Evolutionary conservation across 2,888 invertebrate genomes (phyloP).

Genomic region (Eledone cirrhosa): DNA sequence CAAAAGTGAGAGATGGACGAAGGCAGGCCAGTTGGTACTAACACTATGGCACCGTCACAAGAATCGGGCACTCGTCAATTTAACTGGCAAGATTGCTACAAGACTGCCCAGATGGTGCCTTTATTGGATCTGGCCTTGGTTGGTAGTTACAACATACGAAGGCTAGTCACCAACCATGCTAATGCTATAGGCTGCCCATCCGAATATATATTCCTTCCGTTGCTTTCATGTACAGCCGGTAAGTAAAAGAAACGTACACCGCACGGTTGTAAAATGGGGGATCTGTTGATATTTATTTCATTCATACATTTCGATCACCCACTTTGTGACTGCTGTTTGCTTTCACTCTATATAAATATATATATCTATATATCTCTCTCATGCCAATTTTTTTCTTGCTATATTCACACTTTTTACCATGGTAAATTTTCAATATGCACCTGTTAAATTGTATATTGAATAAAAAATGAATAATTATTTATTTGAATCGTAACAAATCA

Average conservation of each 20-base stretch:
- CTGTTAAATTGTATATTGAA: too few species aligned
- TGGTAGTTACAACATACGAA: conserved; percentile 35
- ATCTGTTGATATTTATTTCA: neutral
- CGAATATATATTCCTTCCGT: conserved; percentile 38
- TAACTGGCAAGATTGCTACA: conserved; percentile 39
- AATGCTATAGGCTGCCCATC: conserved; percentile 37
- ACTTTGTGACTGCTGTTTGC: neutral
- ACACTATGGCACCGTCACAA: neutral
- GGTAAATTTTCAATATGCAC: too few species aligned
- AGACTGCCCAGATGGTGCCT: conserved; percentile 37
- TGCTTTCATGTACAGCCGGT: conserved; percentile 40
- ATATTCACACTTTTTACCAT: too few species aligned
- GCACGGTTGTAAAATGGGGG: neutral
- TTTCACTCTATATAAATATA: too few species aligned
- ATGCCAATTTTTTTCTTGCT: too few species aligned
- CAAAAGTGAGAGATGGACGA: conserved; percentile 11
- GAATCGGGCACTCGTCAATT: conserved; percentile 14
- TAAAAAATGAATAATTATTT: too few species aligned
- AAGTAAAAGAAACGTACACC: neutral
- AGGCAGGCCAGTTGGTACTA: conserved; percentile 6
- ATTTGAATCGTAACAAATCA: too few species aligned
- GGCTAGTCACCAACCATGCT: conserved; percentile 38
- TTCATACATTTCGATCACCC: neutral
- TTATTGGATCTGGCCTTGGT: conserved; percentile 38
- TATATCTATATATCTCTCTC: too few species aligned